Evolutionary conservation across 2,797 vertebrate species (phyloP).

Genomic region (Aulostomus chinensis): DNA sequence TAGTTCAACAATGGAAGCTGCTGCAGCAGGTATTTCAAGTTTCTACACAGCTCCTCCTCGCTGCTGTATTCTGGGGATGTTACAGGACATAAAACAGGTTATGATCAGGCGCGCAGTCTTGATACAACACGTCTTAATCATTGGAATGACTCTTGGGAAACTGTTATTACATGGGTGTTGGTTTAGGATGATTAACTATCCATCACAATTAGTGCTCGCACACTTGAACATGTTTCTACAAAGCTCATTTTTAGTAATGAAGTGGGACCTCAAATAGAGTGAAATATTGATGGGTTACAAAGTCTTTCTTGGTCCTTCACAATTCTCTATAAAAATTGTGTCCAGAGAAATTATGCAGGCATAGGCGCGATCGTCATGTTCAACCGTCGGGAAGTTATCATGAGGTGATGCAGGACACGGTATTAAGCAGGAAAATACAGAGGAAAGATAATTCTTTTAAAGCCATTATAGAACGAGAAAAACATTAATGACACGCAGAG

Average conservation of each 20-base stretch:
- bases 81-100: neutral
- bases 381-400: no score
- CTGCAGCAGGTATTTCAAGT: slow-evolving; percentile 94
- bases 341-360: no score
- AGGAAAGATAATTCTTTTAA: neutral
- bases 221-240: neutral
- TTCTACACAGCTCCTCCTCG: slow-evolving; percentile 93
- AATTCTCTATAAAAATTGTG: no score
- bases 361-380: no score
- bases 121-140: neutral
- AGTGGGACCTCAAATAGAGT: no score
- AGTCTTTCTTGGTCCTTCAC: neutral
- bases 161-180: neutral
- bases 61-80: slow-evolving; percentile 86
- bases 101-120: neutral
- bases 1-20: slow-evolving; percentile 97
- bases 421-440: no score
- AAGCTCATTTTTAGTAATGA: neutral
- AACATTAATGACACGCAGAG: neutral
- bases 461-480: neutral
- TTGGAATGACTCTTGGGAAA: slow-evolving; percentile 1
- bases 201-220: neutral
- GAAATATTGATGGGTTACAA: neutral
- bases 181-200: neutral
- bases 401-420: no score